phyloP scores from a whole-genome alignment of 2,888 invertebrate genomes.

The Temnothorax rugatulus region DNA sequence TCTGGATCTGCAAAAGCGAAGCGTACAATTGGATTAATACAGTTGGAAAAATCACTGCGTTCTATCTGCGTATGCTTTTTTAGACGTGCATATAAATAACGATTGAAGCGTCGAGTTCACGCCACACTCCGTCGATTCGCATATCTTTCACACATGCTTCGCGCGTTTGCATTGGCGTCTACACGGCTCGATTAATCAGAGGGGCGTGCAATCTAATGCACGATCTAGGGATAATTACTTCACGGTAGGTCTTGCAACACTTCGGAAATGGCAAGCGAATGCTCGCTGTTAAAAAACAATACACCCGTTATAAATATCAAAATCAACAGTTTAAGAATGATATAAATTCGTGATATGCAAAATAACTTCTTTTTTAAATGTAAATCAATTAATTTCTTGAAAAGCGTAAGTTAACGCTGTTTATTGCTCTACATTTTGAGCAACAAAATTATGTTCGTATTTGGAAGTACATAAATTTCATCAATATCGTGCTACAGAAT shows the following conservation, averaged over 20 bases:
- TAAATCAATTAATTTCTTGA: constrained; percentile 17
- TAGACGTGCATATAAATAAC: constrained; percentile 44
- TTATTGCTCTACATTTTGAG: background rate
- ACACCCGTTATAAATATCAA: background rate
- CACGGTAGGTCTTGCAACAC: constrained; percentile 21
- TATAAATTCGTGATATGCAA: background rate
- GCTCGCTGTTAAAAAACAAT: background rate
- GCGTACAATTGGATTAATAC: constrained; percentile 49
- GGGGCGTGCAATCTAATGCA: constrained; percentile 47
- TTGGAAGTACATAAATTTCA: background rate
- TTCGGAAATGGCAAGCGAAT: constrained; percentile 8
- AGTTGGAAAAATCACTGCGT: constrained; percentile 29
- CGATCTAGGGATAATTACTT: constrained; percentile 45
- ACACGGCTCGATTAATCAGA: constrained; percentile 73
- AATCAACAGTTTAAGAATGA: background rate
- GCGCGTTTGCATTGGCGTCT: constrained; percentile 47
- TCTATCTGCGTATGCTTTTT: constrained; percentile 13
- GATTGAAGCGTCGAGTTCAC: constrained; percentile 60
- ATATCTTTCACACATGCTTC: constrained; percentile 64
- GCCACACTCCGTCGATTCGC: constrained; percentile 57
- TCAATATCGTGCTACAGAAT: background rate
- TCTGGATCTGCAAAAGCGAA: constrained; percentile 26
- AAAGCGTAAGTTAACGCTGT: background rate
- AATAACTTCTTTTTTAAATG: background rate
- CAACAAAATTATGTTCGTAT: background rate